phyloP scores from a whole-genome alignment of 2,113 vertebrate genomes.

The Spilogale gracilis region DNA sequence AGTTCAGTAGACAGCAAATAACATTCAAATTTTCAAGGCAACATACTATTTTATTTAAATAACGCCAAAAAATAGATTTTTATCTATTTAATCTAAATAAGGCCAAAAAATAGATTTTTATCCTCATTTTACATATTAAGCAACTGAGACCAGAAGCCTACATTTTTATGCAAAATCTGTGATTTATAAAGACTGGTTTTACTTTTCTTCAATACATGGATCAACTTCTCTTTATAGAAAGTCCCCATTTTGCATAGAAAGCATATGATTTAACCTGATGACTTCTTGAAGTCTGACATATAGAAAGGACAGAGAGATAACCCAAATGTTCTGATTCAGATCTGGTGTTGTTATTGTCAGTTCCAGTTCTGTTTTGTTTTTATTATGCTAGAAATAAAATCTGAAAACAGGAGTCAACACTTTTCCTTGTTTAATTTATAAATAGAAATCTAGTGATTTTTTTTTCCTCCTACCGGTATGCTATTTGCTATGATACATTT shows the following conservation, averaged over 20 bases:
- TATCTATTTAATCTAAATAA: background rate
- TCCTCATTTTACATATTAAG: background rate
- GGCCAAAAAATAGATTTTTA: background rate
- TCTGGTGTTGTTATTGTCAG: background rate
- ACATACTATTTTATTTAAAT: background rate
- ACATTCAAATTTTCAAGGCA: slow-evolving; percentile 27
- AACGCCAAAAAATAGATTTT: background rate
- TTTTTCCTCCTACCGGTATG: background rate
- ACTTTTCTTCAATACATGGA: background rate
- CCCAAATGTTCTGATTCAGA: background rate
- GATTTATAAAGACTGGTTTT: background rate
- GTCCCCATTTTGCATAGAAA: background rate
- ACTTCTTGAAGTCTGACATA: background rate
- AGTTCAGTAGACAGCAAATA: background rate
- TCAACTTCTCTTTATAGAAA: background rate
- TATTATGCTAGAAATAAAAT: slow-evolving; percentile 28
- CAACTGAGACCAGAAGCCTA: background rate
- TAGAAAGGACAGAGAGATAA: background rate
- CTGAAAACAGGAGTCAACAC: background rate
- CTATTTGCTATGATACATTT: background rate
- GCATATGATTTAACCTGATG: background rate
- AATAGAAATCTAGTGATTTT: background rate
- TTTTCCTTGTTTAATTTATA: slow-evolving; percentile 13
- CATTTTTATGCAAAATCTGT: background rate
- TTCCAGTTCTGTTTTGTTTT: background rate